Conservation (phyloP, 2,888 invertebrate species). For the Lomographa bimaculata region DNA sequence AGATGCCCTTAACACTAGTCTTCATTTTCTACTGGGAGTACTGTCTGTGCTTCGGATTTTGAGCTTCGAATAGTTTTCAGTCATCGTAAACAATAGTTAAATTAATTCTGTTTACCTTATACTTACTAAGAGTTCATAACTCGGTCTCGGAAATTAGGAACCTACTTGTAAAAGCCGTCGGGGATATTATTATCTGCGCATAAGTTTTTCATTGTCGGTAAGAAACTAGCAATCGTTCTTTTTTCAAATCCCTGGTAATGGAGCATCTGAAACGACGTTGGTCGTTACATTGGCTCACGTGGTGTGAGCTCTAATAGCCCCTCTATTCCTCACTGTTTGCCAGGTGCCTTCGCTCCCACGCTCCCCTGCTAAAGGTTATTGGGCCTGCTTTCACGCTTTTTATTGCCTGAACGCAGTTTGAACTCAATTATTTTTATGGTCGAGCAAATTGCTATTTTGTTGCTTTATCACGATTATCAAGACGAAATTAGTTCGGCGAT, state of each 20-base stretch:
- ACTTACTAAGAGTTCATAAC: too few species aligned
- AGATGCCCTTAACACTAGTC: conserved; percentile 82
- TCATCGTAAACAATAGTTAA: conserved; percentile 5
- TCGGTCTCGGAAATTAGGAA: too few species aligned
- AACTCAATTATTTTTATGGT: conserved; percentile 84
- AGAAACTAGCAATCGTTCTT: conserved; percentile 37
- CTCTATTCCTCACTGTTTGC: conserved; percentile 71
- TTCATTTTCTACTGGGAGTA: conserved; percentile 72
- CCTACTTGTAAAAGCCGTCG: too few species aligned
- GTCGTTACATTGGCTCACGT: conserved; percentile 67
- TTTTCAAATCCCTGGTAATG: conserved; percentile 55
- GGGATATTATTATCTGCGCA: too few species aligned
- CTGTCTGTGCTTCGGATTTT: conserved; percentile 51
- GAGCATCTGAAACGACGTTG: conserved; percentile 60
- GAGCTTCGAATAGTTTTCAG: conserved; percentile 10
- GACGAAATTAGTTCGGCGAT: conserved; percentile 75
- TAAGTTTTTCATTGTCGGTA: conserved; percentile 6
- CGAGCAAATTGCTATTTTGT: conserved; percentile 81
- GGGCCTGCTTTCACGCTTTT: conserved; percentile 81
- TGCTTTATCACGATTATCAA: conserved; percentile 81
- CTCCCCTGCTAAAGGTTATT: conserved; percentile 76
- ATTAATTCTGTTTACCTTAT: too few species aligned
- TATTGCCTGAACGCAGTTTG: conserved; percentile 81
- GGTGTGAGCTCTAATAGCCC: conserved; percentile 71
- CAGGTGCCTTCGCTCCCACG: conserved; percentile 76